phyloP scores from a whole-genome alignment of 2,113 vertebrate species.

The Phalacrocorax brasilianus region DNA sequence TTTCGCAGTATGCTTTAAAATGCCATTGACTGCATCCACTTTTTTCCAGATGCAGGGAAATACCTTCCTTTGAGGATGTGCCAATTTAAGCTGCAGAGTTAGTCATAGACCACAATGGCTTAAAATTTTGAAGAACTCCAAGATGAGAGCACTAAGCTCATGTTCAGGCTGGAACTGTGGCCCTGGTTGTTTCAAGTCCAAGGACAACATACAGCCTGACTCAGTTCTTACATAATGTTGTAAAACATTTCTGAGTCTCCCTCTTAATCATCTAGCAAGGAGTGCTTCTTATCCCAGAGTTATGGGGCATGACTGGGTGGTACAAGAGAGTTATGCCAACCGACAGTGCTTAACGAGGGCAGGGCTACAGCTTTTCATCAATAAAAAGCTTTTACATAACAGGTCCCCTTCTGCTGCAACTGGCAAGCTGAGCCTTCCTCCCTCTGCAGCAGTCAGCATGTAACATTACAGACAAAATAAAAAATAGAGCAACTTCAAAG shows the following conservation, averaged over 20 bases:
- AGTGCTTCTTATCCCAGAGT: neutral
- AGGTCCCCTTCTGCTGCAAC: neutral
- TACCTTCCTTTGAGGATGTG: slow-evolving; percentile 37
- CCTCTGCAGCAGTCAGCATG: neutral
- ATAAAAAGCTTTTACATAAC: neutral
- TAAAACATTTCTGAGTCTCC: neutral
- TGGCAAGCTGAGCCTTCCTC: neutral
- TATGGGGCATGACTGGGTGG: neutral
- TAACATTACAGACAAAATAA: slow-evolving; percentile 19
- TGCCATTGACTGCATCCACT: neutral
- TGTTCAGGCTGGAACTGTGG: slow-evolving; percentile 15
- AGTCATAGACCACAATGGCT: slow-evolving; percentile 29
- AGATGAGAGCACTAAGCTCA: neutral
- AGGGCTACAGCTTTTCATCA: neutral
- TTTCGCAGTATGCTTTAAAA: neutral
- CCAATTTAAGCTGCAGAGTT: slow-evolving; percentile 19
- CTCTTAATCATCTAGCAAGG: neutral
- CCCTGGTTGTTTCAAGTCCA: neutral
- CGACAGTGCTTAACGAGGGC: neutral
- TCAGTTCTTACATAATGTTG: neutral
- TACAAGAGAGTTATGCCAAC: neutral
- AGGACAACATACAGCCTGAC: neutral
- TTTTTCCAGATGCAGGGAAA: neutral
- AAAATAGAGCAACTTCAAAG: slow-evolving; percentile 33
- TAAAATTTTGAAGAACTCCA: slow-evolving; percentile 4